Evolutionary conservation across 2,888 invertebrate genomes (phyloP).

Genomic region (Lepidonotus clava): DNA sequence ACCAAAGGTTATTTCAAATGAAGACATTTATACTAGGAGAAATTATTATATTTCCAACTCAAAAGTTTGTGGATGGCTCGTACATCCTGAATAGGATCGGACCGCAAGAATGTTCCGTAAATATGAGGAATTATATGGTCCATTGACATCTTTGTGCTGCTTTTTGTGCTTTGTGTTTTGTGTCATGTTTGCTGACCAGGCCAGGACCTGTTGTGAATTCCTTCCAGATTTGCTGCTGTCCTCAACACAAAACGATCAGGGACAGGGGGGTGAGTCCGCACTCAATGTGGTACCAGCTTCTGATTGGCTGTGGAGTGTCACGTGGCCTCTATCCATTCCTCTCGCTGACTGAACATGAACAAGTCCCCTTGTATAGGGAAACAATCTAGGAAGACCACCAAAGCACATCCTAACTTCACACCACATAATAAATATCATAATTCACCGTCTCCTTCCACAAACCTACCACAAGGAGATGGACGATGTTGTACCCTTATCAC

Average conservation of each 20-base stretch:
- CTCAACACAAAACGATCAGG: slow-evolving; percentile 45
- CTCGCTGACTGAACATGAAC: not conserved
- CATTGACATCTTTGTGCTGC: not conserved
- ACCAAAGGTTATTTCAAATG: too few relatives aligned
- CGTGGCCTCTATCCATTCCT: not conserved
- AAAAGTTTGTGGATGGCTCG: too few relatives aligned
- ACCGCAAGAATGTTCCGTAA: too few relatives aligned
- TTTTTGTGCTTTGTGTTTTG: not conserved
- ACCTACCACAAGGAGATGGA: not conserved
- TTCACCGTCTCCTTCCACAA: too few relatives aligned
- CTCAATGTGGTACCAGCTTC: slow-evolving; percentile 9
- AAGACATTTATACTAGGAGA: too few relatives aligned
- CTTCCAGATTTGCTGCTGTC: slow-evolving; percentile 9
- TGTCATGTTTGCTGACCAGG: not conserved
- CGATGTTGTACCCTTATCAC: too few relatives aligned
- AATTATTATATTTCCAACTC: too few relatives aligned
- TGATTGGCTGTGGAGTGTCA: slow-evolving; percentile 40
- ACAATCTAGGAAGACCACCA: too few relatives aligned
- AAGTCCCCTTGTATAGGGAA: not conserved
- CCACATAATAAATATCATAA: too few relatives aligned
- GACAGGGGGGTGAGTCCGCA: slow-evolving; percentile 24
- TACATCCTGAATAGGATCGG: too few relatives aligned
- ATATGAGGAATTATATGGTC: too few relatives aligned
- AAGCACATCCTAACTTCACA: too few relatives aligned
- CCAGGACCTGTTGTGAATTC: not conserved